These are phyloP conservation scores for Muscicapa striata DNA, from an alignment of 2,797 vertebrate species.

Conservation along the genomic window DNA sequence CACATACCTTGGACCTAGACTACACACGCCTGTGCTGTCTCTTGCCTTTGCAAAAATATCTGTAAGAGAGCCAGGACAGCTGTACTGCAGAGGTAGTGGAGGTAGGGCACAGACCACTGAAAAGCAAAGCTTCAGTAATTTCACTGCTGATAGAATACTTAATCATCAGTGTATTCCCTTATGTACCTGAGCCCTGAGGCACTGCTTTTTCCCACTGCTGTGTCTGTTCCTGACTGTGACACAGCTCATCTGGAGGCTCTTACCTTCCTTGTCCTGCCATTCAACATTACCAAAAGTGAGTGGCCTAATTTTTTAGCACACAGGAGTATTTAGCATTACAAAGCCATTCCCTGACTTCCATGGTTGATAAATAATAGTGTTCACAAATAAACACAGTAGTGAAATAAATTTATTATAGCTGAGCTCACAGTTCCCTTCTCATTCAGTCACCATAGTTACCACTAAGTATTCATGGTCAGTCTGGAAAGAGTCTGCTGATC, in stretches of 20 bases:
- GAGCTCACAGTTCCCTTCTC: neutral
- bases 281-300: neutral
- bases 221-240: neutral
- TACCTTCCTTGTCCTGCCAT: neutral
- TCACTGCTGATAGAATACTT: neutral
- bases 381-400: neutral
- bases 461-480: neutral
- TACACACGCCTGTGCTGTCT: neutral
- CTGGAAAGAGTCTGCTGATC: neutral
- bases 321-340: neutral
- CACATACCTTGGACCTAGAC: neutral
- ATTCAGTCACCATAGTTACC: slow-evolving; percentile 4
- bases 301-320: neutral
- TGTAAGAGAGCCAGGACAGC: neutral
- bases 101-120: neutral
- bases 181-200: neutral
- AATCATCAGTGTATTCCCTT: neutral
- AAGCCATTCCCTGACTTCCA: neutral
- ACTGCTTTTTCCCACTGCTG: neutral
- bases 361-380: neutral
- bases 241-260: neutral
- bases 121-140: neutral
- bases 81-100: neutral
- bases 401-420: neutral
- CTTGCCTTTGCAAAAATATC: neutral